phyloP scores from a whole-genome alignment of 2,113 vertebrate genomes.

The Phalacrocorax carbo region DNA sequence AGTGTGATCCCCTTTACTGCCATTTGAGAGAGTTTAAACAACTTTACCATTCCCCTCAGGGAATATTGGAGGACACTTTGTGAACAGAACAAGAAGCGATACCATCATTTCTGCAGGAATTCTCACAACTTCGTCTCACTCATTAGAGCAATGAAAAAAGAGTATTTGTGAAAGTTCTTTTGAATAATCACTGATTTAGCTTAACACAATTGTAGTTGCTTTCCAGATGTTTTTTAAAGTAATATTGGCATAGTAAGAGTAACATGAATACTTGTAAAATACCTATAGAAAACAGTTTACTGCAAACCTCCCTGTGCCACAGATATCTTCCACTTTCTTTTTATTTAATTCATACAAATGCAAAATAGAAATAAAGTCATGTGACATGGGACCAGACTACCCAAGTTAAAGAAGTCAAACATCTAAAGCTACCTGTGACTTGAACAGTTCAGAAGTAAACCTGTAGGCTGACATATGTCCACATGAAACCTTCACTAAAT shows the following conservation, averaged over 20 bases:
- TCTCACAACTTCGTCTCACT: not conserved
- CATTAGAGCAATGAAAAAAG: not conserved
- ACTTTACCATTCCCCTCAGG: constrained; percentile 10
- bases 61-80: not conserved
- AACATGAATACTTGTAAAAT: not conserved
- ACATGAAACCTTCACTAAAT: not conserved
- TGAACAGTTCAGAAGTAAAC: not conserved
- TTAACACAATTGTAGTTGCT: not conserved
- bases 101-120: not conserved
- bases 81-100: not conserved
- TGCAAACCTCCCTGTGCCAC: not conserved
- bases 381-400: not conserved
- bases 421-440: not conserved
- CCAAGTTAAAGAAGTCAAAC: not conserved
- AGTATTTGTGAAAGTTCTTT: not conserved
- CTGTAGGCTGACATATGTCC: accelerated
- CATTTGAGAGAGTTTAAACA: constrained; percentile 49
- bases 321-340: not conserved
- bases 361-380: not conserved
- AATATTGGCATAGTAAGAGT: not conserved
- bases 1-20: constrained; percentile 47
- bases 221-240: not conserved
- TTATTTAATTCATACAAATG: not conserved
- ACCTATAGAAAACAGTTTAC: not conserved
- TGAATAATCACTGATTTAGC: not conserved